These are phyloP conservation scores for Salmo trutta DNA, from an alignment of 2,797 vertebrate species.

Conservation along the genomic window DNA sequence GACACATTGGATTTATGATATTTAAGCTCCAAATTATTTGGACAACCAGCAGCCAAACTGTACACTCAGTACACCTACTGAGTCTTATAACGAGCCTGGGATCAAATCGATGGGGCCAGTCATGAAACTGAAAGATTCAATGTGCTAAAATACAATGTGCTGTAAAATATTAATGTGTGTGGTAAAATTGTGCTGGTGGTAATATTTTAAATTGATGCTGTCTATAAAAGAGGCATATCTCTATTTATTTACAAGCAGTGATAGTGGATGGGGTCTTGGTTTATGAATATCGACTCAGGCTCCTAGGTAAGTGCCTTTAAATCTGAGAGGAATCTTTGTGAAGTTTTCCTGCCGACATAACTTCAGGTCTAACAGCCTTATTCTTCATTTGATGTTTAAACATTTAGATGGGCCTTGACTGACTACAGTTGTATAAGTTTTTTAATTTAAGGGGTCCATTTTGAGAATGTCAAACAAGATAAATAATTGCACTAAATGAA, in stretches of 20 bases:
- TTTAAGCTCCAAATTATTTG: not conserved
- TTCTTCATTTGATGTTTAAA: slow-evolving; percentile 76
- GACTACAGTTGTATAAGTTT: slow-evolving; percentile 61
- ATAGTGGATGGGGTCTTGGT: slow-evolving; percentile 71
- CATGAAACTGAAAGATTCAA: slow-evolving; percentile 79
- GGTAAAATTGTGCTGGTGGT: slow-evolving; percentile 81
- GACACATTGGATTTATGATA: slow-evolving; percentile 39
- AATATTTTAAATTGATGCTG: slow-evolving; percentile 83
- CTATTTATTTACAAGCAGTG: slow-evolving; percentile 81
- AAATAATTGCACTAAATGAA: slow-evolving; percentile 60
- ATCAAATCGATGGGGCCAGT: slow-evolving; percentile 68
- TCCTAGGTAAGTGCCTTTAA: slow-evolving; percentile 81
- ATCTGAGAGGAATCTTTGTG: slow-evolving; percentile 72
- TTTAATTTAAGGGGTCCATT: slow-evolving; percentile 68
- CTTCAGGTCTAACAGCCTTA: slow-evolving; percentile 71
- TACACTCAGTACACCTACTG: slow-evolving; percentile 56
- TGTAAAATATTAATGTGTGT: slow-evolving; percentile 81
- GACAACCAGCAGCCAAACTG: slow-evolving; percentile 28
- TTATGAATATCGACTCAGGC: slow-evolving; percentile 80
- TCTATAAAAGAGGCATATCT: slow-evolving; percentile 82
- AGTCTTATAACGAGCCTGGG: slow-evolving; percentile 46
- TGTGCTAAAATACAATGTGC: slow-evolving; percentile 79
- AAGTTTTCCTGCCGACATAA: slow-evolving; percentile 79
- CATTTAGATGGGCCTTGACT: slow-evolving; percentile 69
- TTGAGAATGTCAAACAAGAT: slow-evolving; percentile 59